phyloP scores from a whole-genome alignment of 2,797 vertebrate species.

The Sciaenops ocellatus region DNA sequence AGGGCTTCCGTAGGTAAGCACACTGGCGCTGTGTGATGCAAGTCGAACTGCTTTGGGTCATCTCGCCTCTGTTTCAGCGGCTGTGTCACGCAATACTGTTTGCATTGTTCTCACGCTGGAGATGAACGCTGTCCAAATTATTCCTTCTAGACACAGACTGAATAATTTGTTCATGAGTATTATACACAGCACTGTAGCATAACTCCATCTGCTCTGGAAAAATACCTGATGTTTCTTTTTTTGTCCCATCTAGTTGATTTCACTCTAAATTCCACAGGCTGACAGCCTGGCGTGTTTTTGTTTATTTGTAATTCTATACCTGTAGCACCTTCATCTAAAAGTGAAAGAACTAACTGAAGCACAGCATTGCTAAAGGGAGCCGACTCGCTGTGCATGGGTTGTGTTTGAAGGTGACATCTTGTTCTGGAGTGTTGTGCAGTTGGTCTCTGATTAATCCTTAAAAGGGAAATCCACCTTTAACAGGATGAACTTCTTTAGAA shows the following conservation, averaged over 20 bases:
- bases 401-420: constrained; percentile 49
- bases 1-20: not conserved
- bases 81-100: not conserved
- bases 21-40: not conserved
- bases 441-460: constrained; percentile 18
- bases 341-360: constrained; percentile 26
- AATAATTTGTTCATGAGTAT: constrained; percentile 6
- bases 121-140: constrained; percentile 7
- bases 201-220: not conserved
- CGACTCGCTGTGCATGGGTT: constrained; percentile 43
- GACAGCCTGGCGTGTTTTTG: not conserved
- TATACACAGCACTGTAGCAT: not conserved
- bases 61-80: not conserved
- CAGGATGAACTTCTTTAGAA: not conserved
- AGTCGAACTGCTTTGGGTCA: not conserved
- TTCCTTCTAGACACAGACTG: not conserved
- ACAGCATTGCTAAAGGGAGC: constrained; percentile 10
- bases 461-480: constrained; percentile 27
- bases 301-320: not conserved
- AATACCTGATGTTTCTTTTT: not conserved
- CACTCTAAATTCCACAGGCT: constrained; percentile 2
- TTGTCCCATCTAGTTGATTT: constrained; percentile 4
- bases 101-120: not conserved
- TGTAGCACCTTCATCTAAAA: constrained; percentile 29
- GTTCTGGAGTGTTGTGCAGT: constrained; percentile 53